Evolutionary conservation across 2,113 vertebrate genomes (phyloP).

Genomic region (Gila orcuttii): DNA sequence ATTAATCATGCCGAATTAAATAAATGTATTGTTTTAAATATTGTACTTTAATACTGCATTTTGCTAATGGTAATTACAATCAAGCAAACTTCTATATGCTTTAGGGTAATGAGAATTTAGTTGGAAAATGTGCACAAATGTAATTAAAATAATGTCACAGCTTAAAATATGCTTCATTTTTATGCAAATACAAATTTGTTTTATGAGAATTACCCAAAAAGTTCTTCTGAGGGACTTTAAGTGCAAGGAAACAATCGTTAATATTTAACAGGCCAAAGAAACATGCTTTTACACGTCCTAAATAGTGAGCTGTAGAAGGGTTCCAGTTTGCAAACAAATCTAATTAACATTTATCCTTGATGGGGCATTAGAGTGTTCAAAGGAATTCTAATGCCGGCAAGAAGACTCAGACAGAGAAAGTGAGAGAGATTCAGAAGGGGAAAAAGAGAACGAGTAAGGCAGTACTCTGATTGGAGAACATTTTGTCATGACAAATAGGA

Average conservation of each 20-base stretch:
- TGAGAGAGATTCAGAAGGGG: background rate
- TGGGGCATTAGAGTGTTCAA: conserved; percentile 55
- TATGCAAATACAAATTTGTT: background rate
- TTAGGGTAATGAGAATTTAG: background rate
- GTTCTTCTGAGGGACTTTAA: background rate
- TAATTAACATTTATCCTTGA: conserved; percentile 64
- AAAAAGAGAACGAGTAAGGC: background rate
- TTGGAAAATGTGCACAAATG: background rate
- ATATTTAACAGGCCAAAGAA: conserved; percentile 55
- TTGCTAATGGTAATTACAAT: background rate
- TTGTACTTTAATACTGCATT: background rate
- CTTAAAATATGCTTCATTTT: background rate
- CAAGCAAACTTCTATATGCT: background rate
- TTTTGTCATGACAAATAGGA: conserved; percentile 53
- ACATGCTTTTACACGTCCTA: conserved; percentile 57
- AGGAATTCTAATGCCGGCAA: conserved; percentile 52
- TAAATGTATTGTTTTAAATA: background rate
- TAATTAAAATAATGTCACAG: background rate
- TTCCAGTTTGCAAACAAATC: conserved; percentile 57
- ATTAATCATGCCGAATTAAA: background rate
- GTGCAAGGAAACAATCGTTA: conserved; percentile 50
- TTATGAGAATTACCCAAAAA: background rate
- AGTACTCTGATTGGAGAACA: conserved; percentile 53
- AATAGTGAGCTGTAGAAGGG: conserved; percentile 54
- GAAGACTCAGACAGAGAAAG: conserved; percentile 17